These are phyloP conservation scores for Mus spicilegus DNA, from an alignment of 2,113 vertebrate genomes.

Conservation along the genomic window DNA sequence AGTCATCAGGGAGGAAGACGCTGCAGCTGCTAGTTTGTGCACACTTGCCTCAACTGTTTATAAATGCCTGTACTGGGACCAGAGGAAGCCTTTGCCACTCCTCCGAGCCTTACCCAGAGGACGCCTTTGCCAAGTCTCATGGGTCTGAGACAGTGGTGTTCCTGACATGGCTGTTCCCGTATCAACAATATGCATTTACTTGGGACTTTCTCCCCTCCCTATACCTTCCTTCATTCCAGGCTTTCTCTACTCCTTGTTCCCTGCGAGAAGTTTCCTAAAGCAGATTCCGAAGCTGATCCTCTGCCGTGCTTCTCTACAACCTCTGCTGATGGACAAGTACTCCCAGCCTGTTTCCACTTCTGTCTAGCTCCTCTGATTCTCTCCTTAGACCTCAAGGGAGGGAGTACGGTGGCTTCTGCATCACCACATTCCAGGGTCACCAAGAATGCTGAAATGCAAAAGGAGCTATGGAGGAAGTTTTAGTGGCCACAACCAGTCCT, in stretches of 20 bases:
- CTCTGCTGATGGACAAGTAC: fast-evolving
- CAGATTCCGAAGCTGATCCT: too few species aligned
- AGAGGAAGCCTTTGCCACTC: neutral
- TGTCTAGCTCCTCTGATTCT: neutral
- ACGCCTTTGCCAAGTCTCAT: neutral
- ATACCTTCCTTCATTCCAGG: neutral
- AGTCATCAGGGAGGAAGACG: neutral
- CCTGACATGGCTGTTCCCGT: neutral
- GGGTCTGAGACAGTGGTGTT: neutral
- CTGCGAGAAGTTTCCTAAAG: neutral
- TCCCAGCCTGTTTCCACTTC: neutral
- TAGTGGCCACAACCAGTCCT: neutral
- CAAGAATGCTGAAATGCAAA: neutral
- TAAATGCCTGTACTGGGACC: neutral
- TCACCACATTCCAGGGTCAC: neutral
- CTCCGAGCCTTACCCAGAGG: neutral
- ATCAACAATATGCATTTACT: neutral
- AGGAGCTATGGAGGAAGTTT: neutral
- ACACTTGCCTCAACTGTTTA: neutral
- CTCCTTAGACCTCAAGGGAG: neutral
- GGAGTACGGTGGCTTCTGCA: neutral
- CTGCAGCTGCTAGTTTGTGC: neutral
- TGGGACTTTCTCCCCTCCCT: neutral
- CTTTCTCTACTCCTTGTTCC: neutral
- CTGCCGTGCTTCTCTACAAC: neutral